Evolutionary conservation across 2,113 vertebrate species (phyloP).

Genomic region (Tringa solitaria): DNA sequence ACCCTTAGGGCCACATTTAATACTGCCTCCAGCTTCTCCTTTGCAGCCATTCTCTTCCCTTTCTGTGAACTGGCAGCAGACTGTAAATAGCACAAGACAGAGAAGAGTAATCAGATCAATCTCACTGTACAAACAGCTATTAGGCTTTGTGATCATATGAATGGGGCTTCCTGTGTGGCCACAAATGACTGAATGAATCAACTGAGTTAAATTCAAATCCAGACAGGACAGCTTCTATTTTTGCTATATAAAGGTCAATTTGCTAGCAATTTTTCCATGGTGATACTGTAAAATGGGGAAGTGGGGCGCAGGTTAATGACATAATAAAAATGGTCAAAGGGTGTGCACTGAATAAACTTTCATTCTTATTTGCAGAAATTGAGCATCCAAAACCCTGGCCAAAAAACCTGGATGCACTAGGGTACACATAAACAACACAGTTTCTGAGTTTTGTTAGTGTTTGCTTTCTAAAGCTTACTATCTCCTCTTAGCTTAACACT

Average conservation of each 20-base stretch:
- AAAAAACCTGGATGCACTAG: neutral
- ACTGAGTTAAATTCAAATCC: neutral
- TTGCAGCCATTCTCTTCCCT: conserved; percentile 85
- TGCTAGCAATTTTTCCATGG: neutral
- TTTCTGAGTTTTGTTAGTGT: too few species aligned
- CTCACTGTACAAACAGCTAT: conserved; percentile 45
- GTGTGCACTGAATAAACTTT: neutral
- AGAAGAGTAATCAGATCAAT: conserved; percentile 60
- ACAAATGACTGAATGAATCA: conserved; percentile 39
- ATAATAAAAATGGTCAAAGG: neutral
- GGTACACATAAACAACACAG: neutral
- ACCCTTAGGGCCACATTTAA: conserved; percentile 97
- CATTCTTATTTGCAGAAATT: neutral
- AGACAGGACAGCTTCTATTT: conserved; percentile 14
- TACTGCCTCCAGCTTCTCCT: conserved; percentile 91
- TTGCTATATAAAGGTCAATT: conserved; percentile 1
- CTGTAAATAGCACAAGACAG: conserved; percentile 69
- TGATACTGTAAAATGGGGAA: neutral
- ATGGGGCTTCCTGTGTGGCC: conserved; percentile 14
- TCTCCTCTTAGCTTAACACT: neutral
- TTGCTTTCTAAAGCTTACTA: too few species aligned
- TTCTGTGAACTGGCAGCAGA: conserved; percentile 53
- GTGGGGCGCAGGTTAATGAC: neutral
- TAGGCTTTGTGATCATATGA: conserved; percentile 26
- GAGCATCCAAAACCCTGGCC: neutral